Conservation (phyloP, 2,888 invertebrate species). For the Drosophila diplacantha region DNA sequence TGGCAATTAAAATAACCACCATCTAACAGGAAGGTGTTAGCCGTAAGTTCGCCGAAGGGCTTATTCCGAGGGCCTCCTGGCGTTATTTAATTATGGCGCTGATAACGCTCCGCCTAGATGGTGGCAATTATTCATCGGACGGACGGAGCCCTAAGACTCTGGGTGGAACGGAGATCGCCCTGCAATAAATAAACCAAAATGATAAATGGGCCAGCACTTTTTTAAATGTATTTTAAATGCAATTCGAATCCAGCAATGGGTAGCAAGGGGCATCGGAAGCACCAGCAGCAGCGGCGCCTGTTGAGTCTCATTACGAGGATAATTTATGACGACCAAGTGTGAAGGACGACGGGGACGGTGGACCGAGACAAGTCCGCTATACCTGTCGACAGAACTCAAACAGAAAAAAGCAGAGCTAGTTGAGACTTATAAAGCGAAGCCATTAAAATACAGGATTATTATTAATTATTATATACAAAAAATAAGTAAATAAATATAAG, state of each 20-base stretch:
- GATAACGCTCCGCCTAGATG: constrained; percentile 77
- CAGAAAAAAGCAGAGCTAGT: constrained; percentile 3
- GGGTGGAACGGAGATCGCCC: constrained; percentile 42
- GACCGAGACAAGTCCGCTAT: constrained; percentile 14
- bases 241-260: constrained; percentile 67
- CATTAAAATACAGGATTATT: too few species aligned
- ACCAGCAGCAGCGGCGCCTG: constrained; percentile 57
- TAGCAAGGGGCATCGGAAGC: constrained; percentile 48
- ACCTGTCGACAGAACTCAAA: constrained; percentile 42
- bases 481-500: too few species aligned
- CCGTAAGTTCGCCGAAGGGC: not conserved
- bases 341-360: constrained; percentile 61
- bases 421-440: not conserved
- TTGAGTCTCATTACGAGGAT: constrained; percentile 70
- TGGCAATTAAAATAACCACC: constrained; percentile 61
- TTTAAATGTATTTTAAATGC: constrained; percentile 73
- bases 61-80: constrained; percentile 67
- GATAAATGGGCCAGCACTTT: constrained; percentile 72
- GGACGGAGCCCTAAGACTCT: constrained; percentile 17
- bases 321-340: constrained; percentile 74
- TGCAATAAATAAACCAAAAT: constrained; percentile 75
- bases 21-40: constrained; percentile 29
- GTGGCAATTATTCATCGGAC: constrained; percentile 76
- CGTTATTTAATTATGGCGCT: constrained; percentile 78
- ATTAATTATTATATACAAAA: too few species aligned